phyloP scores from a whole-genome alignment of 1,140 invertebrate species.

The Anoplolepis gracilipes region DNA sequence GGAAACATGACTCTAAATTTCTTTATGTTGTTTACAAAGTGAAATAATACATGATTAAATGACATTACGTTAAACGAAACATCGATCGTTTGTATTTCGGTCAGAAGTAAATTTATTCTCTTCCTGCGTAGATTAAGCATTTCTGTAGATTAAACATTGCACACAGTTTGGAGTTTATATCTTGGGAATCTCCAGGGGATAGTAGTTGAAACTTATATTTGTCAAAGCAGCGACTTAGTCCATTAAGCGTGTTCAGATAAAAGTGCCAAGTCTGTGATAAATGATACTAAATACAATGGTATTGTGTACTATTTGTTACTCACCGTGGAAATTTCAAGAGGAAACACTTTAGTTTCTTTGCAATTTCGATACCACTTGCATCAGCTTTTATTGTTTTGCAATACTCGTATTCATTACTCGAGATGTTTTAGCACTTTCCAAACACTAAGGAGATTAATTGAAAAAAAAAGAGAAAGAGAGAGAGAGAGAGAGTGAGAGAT shows the following conservation, averaged over 20 bases:
- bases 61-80: not conserved
- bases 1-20: not conserved
- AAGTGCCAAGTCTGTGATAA: slow-evolving; percentile 46
- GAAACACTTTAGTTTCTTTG: slow-evolving; percentile 40
- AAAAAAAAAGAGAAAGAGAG: not conserved
- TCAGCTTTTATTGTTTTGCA: slow-evolving; percentile 12
- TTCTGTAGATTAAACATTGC: slow-evolving; percentile 44
- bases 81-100: not conserved
- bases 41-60: no score
- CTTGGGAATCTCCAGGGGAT: not conserved
- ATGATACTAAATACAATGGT: slow-evolving; percentile 53
- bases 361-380: slow-evolving; percentile 30
- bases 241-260: slow-evolving; percentile 56
- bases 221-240: slow-evolving; percentile 51
- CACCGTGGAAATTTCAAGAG: not conserved
- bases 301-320: slow-evolving; percentile 46
- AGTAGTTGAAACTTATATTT: slow-evolving; percentile 48
- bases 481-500: no score
- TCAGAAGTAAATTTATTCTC: not conserved
- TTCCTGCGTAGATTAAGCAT: slow-evolving; percentile 23
- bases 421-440: slow-evolving; percentile 5
- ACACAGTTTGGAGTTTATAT: slow-evolving; percentile 25
- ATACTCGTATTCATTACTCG: slow-evolving; percentile 10
- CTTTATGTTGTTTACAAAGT: not conserved
- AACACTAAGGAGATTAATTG: slow-evolving; percentile 18